Percentiles rank a stretch among this genome's conserved stretches.
Conservation (phyloP, 2,888 invertebrate species). For the Theretra japonica region DNA sequence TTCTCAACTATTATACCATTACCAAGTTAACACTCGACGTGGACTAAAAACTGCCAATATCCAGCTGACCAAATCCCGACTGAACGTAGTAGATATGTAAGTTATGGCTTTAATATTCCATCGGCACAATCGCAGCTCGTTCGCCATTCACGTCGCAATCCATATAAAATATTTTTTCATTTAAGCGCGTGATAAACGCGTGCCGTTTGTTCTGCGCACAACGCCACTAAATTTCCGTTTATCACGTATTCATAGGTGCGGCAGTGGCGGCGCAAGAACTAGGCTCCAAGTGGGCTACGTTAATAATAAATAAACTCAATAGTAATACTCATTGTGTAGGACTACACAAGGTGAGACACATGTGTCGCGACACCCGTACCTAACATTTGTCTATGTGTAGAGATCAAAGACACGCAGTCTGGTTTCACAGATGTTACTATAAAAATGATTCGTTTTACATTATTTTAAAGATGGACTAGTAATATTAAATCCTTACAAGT, state of each 20-base stretch:
- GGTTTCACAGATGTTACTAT: no score
- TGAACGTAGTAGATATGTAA: not conserved
- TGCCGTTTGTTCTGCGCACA: constrained; percentile 10
- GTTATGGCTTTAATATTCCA: not conserved
- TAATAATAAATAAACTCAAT: no score
- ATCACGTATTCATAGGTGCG: constrained; percentile 17
- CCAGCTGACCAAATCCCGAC: not conserved
- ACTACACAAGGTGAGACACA: no score
- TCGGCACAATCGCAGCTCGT: constrained; percentile 7
- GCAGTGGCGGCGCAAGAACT: no score
- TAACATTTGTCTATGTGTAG: no score
- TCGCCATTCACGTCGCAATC: constrained; percentile 2
- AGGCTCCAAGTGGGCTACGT: no score
- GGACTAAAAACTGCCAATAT: not conserved
- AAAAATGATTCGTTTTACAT: no score
- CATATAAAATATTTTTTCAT: constrained; percentile 22
- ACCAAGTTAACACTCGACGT: not conserved
- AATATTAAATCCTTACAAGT: no score
- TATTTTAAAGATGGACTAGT: no score
- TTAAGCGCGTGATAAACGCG: constrained; percentile 16
- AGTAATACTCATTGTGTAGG: no score
- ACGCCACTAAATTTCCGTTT: constrained; percentile 19
- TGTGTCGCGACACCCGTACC: no score
- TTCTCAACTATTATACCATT: not conserved
- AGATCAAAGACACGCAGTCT: no score